These are phyloP conservation scores for Lamellibrachia luymesi DNA, from an alignment of 1,140 invertebrate genomes.

Conservation along the genomic window DNA sequence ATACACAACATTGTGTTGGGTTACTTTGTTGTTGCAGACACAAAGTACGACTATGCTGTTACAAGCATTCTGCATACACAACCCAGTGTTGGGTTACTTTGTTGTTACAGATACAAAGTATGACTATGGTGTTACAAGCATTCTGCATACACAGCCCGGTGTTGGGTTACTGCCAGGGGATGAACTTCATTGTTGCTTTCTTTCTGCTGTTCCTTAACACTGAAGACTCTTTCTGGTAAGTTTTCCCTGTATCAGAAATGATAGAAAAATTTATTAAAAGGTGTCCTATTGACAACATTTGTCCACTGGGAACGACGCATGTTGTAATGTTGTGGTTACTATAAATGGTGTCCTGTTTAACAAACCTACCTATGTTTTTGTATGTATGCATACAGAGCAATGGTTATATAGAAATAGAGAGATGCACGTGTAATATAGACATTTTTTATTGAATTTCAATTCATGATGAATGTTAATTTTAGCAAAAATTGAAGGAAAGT, in stretches of 20 bases:
- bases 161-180: constrained; percentile 63
- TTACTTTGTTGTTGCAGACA: constrained; percentile 44
- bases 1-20: background rate
- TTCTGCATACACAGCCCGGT: constrained; percentile 60
- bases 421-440: background rate
- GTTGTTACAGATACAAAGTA: constrained; percentile 54
- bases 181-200: constrained; percentile 63
- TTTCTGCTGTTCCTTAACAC: constrained; percentile 59
- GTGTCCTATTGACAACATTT: background rate
- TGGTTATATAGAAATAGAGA: background rate
- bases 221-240: constrained; percentile 62
- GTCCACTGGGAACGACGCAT: background rate
- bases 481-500: too few relatives aligned
- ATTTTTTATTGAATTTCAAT: background rate
- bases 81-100: background rate
- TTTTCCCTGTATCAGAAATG: background rate
- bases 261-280: background rate
- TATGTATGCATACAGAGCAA: too few relatives aligned
- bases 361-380: too few relatives aligned
- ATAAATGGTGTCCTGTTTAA: background rate
- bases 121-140: constrained; percentile 59
- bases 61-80: background rate
- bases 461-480: too few relatives aligned
- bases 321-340: background rate
- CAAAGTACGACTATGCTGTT: constrained; percentile 28